These are phyloP conservation scores for Meloidogyne exigua DNA, from an alignment of 1,140 invertebrate genomes.

Conservation along the genomic window DNA sequence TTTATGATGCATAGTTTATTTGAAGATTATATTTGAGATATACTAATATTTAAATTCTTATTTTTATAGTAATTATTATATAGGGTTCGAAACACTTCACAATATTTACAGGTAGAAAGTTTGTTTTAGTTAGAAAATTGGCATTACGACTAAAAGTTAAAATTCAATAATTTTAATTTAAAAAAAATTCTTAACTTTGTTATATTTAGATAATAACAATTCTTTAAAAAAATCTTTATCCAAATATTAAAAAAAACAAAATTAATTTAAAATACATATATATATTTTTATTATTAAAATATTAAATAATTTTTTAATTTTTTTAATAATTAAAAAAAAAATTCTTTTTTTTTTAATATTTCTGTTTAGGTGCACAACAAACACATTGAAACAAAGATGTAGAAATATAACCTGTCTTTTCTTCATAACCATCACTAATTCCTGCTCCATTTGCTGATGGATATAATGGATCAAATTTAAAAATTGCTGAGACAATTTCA, in stretches of 20 bases:
- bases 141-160: no score
- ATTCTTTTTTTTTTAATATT: constrained; percentile 1
- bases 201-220: no score
- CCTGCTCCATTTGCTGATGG: constrained; percentile 31
- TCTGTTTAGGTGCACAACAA: constrained; percentile 25
- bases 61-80: no score
- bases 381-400: constrained; percentile 25
- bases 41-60: background rate
- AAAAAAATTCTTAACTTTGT: no score
- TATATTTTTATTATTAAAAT: background rate
- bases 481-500: constrained; percentile 32
- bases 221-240: no score
- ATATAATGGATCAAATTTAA: constrained; percentile 25
- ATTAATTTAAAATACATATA: no score
- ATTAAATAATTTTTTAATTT: background rate
- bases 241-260: no score
- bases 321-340: no score
- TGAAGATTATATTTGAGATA: background rate
- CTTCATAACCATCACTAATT: constrained; percentile 8
- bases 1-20: background rate
- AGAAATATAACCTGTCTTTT: background rate
- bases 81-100: no score
- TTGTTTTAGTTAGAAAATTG: no score
- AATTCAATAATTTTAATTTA: no score
- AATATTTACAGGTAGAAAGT: no score